These are phyloP conservation scores for Probaryconus sp. DNA, from an alignment of 1,140 invertebrate genomes.

Conservation along the genomic window DNA sequence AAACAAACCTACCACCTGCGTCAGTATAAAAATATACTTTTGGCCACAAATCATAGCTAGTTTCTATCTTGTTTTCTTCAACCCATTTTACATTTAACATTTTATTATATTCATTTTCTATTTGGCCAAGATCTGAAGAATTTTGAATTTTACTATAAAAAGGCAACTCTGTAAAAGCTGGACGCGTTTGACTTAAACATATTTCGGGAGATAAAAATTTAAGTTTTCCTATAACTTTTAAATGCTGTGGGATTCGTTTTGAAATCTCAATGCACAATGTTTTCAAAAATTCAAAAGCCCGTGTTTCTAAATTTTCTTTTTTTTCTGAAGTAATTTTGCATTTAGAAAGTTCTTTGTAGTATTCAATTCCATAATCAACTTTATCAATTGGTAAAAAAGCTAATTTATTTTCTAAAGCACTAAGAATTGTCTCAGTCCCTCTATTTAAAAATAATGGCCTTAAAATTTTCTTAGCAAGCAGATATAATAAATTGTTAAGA, in stretches of 20 bases:
- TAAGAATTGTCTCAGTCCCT: background rate
- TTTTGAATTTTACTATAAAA: slow-evolving; percentile 26
- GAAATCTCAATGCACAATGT: background rate
- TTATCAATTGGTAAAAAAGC: slow-evolving; percentile 29
- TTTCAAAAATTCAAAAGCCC: slow-evolving; percentile 1
- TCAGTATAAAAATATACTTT: slow-evolving; percentile 39
- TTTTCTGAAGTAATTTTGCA: background rate
- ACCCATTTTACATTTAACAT: slow-evolving; percentile 34
- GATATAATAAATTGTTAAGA: slow-evolving; percentile 36
- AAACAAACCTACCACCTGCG: slow-evolving; percentile 45
- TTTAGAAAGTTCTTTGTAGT: slow-evolving; percentile 17
- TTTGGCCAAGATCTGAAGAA: slow-evolving; percentile 21
- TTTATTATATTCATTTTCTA: slow-evolving; percentile 56
- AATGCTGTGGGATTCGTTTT: background rate
- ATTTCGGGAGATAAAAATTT: slow-evolving; percentile 6
- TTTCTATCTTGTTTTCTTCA: background rate
- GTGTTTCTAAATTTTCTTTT: background rate
- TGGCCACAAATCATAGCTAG: slow-evolving; percentile 52
- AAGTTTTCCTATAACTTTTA: background rate
- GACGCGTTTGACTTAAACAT: slow-evolving; percentile 13
- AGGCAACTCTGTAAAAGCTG: background rate
- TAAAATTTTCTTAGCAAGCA: slow-evolving; percentile 46
- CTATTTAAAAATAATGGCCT: slow-evolving; percentile 20
- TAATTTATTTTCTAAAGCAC: slow-evolving; percentile 37
- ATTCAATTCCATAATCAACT: slow-evolving; percentile 42